phyloP scores from a whole-genome alignment of 2,797 vertebrate species.

The Karalla daura region DNA sequence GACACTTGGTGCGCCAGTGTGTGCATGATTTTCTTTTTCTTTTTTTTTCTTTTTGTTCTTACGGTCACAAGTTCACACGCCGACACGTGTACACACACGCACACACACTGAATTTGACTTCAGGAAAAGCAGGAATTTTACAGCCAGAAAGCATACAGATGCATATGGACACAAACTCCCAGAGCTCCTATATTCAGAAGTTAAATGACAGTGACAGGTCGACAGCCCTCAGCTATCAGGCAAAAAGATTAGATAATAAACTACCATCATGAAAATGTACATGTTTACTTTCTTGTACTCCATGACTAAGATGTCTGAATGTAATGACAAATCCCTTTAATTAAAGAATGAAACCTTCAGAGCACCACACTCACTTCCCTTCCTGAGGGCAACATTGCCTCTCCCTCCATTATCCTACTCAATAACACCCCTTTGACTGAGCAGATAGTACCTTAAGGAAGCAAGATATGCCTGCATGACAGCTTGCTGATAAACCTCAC shows the following conservation, averaged over 20 bases:
- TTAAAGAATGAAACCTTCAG: slow-evolving; percentile 52
- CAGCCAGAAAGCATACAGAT: too few species aligned
- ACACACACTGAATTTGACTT: not conserved
- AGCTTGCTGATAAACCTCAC: slow-evolving; percentile 44
- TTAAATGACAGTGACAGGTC: not conserved
- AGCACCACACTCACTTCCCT: slow-evolving; percentile 42
- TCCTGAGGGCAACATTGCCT: slow-evolving; percentile 54
- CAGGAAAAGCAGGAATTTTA: too few species aligned
- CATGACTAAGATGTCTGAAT: slow-evolving; percentile 32
- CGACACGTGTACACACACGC: not conserved
- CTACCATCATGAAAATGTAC: slow-evolving; percentile 26
- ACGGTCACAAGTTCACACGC: slow-evolving; percentile 3
- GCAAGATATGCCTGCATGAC: slow-evolving; percentile 34
- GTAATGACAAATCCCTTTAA: slow-evolving; percentile 62
- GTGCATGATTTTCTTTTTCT: slow-evolving; percentile 12
- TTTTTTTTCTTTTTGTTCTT: too few species aligned
- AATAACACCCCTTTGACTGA: slow-evolving; percentile 35
- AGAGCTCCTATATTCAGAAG: too few species aligned
- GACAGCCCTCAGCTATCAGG: not conserved
- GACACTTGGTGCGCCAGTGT: slow-evolving; percentile 10
- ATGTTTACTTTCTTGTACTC: slow-evolving; percentile 38
- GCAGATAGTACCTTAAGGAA: slow-evolving; percentile 40
- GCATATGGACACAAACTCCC: not conserved
- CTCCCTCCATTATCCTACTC: slow-evolving; percentile 48
- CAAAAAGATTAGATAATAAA: not conserved